Evolutionary conservation across 2,113 vertebrate species (phyloP), one percentile per base, ranked within the genome.

Genomic region (Collichthys lucidus): DNA sequence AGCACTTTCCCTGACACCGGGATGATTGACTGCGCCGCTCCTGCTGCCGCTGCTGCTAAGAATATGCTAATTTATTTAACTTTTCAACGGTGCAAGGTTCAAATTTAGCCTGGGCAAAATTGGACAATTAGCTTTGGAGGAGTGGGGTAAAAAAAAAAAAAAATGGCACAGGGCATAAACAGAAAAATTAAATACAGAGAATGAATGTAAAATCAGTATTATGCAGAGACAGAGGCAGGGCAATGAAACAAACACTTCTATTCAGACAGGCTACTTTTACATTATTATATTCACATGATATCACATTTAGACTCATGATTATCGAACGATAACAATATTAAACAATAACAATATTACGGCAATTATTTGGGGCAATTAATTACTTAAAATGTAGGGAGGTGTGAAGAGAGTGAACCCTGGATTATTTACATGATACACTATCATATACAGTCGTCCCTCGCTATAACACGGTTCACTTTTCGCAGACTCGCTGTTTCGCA

Each of bases 31-130:
- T 71, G 79, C 55, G 68, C 70, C 12, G 29, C 29, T 26, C 26
- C 26, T 29, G 29, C 29, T 29, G 73, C 29, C 4, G 73, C 17
- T 19, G 65, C 50, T 10, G 14, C 31, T 35, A 5, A 59, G 47
- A 40, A 52, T 70, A 88, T 88, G 80, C 64, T 64, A 82, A 86
- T 92, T 19, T 79, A 20, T 82, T 78, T 44, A 42, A 76, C 67
- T 83, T 75, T 76, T 70, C 35, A 59, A 72, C 20, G 20, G 46
- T 71, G 74, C 57, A 70, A 56, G 35, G 69, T 77, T 55, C 62
- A 86, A 57, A 77, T 80, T 69, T 42, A 73, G 42, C 40, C 47
- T 42, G 17, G 52, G 11, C 24, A 40, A 53, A 66, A 80, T 63
- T 42, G 71, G 83, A 68, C 26, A 66, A 59, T 62, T 50, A 66